Conservation (phyloP, 2,113 vertebrate genomes). For the Monopterus albus region DNA sequence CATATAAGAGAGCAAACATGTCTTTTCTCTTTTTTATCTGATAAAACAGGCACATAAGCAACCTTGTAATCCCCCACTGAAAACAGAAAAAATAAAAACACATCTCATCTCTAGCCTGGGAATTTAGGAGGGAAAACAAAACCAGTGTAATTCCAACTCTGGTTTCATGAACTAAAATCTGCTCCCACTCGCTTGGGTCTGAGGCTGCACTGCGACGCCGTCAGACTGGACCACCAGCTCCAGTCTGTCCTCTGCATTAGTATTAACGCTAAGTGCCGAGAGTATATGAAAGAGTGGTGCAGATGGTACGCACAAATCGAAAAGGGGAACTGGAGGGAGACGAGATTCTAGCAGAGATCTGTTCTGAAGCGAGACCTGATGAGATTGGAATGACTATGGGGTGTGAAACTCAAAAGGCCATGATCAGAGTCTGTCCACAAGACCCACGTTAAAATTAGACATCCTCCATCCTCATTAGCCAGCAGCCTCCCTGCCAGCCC, state of each 20-base stretch:
- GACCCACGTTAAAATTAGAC: conserved; percentile 28
- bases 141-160: not conserved
- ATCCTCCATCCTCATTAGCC: conserved; percentile 36
- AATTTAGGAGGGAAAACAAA: conserved; percentile 31
- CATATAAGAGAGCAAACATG: conserved; percentile 25
- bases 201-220: conserved; percentile 10
- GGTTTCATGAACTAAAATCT: conserved; percentile 12
- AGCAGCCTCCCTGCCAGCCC: conserved; percentile 23
- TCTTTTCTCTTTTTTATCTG: conserved; percentile 1
- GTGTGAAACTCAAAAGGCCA: conserved; percentile 31
- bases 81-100: conserved; percentile 8
- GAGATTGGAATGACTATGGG: conserved; percentile 26
- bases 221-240: conserved; percentile 20
- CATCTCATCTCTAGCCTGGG: conserved; percentile 39
- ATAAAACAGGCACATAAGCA: conserved; percentile 23
- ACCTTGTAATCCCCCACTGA: conserved; percentile 17
- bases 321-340: conserved; percentile 4
- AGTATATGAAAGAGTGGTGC: not conserved
- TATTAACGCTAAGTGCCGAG: not conserved
- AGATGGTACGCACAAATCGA: not conserved
- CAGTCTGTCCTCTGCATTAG: conserved; percentile 6
- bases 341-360: not conserved
- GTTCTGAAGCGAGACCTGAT: not conserved
- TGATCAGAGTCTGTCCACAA: conserved; percentile 17
- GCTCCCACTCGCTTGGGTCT: conserved; percentile 10